Conservation (phyloP, 2,888 invertebrate genomes). For the Sesamia inferens region DNA sequence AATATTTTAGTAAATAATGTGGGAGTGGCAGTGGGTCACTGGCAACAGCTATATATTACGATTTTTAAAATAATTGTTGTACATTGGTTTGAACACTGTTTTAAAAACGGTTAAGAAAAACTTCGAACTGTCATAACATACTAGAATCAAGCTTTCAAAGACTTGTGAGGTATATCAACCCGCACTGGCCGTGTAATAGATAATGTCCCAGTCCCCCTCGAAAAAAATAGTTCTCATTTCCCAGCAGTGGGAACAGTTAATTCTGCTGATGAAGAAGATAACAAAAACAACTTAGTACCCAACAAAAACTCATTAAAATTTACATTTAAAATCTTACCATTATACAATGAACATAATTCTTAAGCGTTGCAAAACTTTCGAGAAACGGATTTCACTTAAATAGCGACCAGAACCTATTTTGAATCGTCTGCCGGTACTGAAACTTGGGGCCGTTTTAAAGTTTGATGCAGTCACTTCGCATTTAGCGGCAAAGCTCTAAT, state of each 20-base stretch:
- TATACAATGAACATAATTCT: conserved; percentile 55
- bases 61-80: background rate
- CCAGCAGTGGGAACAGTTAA: background rate
- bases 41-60: background rate
- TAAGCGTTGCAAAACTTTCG: conserved; percentile 61
- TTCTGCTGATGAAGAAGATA: background rate
- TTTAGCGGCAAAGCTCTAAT: conserved; percentile 71
- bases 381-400: conserved; percentile 65
- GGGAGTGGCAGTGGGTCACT: background rate
- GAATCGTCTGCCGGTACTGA: conserved; percentile 52
- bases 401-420: conserved; percentile 63
- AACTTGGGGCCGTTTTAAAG: conserved; percentile 74
- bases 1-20: background rate
- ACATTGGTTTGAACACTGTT: background rate
- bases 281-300: background rate
- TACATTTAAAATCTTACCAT: conserved; percentile 42
- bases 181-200: background rate
- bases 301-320: conserved; percentile 17
- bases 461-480: conserved; percentile 75
- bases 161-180: background rate
- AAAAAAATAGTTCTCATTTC: background rate
- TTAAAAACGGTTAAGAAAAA: background rate
- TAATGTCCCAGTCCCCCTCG: background rate
- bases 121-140: background rate
- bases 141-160: background rate